phyloP scores from a whole-genome alignment of 1,140 invertebrate genomes.

The Mamestra configurata region DNA sequence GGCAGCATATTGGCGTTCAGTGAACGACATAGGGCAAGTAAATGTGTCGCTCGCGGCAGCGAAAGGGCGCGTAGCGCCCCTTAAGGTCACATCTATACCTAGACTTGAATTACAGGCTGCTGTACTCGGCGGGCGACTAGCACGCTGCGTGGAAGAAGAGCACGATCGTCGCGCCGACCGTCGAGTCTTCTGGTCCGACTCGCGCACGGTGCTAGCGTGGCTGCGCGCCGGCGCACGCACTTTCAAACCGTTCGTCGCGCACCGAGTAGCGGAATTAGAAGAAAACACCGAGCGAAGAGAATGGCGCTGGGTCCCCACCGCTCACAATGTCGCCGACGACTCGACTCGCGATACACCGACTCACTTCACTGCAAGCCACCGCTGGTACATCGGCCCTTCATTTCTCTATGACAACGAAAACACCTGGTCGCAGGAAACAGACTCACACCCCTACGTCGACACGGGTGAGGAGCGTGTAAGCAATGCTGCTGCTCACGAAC shows the following conservation, averaged over 20 bases:
- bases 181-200: constrained; percentile 55
- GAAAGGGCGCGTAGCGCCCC: constrained; percentile 57
- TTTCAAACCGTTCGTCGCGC: constrained; percentile 77
- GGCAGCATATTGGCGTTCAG: background rate
- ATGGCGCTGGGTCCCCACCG: constrained; percentile 66
- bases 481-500: constrained; percentile 12
- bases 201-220: constrained; percentile 54
- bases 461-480: constrained; percentile 11
- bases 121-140: constrained; percentile 38
- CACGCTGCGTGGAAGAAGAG: constrained; percentile 39
- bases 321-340: constrained; percentile 64
- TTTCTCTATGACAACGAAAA: constrained; percentile 35
- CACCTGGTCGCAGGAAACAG: constrained; percentile 39
- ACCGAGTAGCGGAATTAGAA: constrained; percentile 76
- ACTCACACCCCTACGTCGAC: background rate
- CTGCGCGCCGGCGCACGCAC: constrained; percentile 46
- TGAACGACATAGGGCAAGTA: background rate
- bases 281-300: constrained; percentile 58
- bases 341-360: constrained; percentile 50
- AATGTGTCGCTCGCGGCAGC: background rate
- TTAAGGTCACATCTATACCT: constrained; percentile 57
- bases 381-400: constrained; percentile 39
- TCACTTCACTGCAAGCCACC: background rate
- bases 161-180: constrained; percentile 18
- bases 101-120: constrained; percentile 53